phyloP scores from a whole-genome alignment of 2,888 invertebrate species.

The Troglohyphantes excavatus region DNA sequence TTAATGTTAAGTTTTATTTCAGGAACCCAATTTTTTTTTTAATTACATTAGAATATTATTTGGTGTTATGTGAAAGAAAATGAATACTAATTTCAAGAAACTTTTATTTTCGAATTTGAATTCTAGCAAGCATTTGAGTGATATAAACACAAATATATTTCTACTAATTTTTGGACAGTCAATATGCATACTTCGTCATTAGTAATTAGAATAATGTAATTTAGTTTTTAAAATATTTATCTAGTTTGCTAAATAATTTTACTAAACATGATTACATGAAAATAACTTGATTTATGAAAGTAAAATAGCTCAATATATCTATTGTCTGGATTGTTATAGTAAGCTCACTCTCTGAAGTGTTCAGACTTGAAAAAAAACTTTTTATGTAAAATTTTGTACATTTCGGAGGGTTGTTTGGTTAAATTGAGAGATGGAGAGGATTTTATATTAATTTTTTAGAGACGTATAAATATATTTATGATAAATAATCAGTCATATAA shows the following conservation, averaged over 20 bases:
- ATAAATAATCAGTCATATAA: too few species aligned
- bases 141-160: not conserved
- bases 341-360: not conserved
- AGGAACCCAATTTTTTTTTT: too few species aligned
- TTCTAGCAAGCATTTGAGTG: not conserved
- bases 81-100: not conserved
- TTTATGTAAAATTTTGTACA: too few species aligned
- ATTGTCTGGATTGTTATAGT: not conserved
- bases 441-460: too few species aligned
- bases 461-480: too few species aligned
- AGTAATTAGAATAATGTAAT: not conserved
- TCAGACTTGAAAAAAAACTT: too few species aligned
- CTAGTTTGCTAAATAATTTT: not conserved
- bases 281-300: not conserved
- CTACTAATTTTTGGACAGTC: not conserved
- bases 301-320: not conserved
- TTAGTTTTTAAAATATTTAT: not conserved
- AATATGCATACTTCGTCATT: not conserved
- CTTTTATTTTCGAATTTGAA: not conserved
- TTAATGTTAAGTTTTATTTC: too few species aligned
- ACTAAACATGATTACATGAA: not conserved
- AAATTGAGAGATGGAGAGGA: too few species aligned
- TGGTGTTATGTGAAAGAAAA: not conserved
- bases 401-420: too few species aligned
- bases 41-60: too few species aligned